Evolutionary conservation across 2,113 vertebrate species (phyloP).

Genomic region (Petaurus breviceps): DNA sequence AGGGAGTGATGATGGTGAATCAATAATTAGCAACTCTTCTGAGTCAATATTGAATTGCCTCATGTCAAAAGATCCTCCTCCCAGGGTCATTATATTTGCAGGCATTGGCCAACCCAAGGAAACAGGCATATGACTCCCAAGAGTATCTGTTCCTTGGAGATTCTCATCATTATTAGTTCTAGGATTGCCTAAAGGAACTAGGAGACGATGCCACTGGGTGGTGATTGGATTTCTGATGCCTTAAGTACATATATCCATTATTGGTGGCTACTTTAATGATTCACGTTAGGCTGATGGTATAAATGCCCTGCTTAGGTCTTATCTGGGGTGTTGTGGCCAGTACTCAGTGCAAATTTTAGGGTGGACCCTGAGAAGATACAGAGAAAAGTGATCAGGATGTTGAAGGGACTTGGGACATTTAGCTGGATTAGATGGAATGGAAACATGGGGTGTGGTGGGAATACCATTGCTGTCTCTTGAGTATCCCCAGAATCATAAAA

Average conservation of each 20-base stretch:
- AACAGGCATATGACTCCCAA: background rate
- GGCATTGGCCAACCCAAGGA: background rate
- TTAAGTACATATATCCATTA: background rate
- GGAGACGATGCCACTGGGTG: background rate
- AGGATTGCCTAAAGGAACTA: background rate
- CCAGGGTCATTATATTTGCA: background rate
- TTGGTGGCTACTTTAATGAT: background rate
- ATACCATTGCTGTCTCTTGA: background rate
- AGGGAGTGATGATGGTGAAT: background rate
- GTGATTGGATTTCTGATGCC: background rate
- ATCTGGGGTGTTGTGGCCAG: background rate
- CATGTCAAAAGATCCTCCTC: background rate
- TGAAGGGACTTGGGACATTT: background rate
- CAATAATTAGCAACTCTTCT: background rate
- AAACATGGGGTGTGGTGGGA: background rate
- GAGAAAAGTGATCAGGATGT: background rate
- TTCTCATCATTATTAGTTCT: background rate
- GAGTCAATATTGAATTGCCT: background rate
- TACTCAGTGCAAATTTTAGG: background rate
- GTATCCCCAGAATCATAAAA: background rate
- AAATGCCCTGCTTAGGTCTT: background rate
- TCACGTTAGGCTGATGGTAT: background rate
- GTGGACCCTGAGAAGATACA: background rate
- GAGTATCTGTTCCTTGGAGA: background rate
- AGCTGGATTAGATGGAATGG: background rate